phyloP scores from a whole-genome alignment of 2,888 invertebrate genomes.

The Rhorus exstirpatorius region DNA sequence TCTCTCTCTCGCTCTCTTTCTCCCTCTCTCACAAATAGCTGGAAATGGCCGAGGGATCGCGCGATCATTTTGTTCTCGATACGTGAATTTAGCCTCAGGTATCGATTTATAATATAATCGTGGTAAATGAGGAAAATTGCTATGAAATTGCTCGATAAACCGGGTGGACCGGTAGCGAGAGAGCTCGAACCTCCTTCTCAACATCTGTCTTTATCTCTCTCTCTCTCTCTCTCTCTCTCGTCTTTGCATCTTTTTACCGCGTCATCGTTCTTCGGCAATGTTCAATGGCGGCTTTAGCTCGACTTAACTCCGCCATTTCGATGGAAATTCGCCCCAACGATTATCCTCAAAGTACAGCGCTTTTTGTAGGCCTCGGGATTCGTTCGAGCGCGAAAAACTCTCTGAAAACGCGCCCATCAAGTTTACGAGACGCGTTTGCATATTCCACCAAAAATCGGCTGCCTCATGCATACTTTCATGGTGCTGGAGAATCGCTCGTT shows the following conservation, averaged over 20 bases:
- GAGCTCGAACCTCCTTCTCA: slow-evolving; percentile 38
- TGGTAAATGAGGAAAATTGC: slow-evolving; percentile 84
- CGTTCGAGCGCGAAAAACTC: slow-evolving; percentile 44
- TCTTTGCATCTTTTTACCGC: slow-evolving; percentile 48
- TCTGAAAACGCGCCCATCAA: slow-evolving; percentile 43
- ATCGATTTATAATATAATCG: slow-evolving; percentile 82
- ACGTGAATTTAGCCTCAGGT: slow-evolving; percentile 75
- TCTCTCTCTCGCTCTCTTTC: no score
- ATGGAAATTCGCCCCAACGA: slow-evolving; percentile 77
- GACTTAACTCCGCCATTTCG: slow-evolving; percentile 83
- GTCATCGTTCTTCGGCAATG: slow-evolving; percentile 40
- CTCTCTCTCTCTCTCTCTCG: slow-evolving; percentile 32
- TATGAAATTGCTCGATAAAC: slow-evolving; percentile 84
- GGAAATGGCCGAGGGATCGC: slow-evolving; percentile 45
- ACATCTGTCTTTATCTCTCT: slow-evolving; percentile 42
- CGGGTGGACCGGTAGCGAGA: slow-evolving; percentile 76
- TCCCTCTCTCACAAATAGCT: no score
- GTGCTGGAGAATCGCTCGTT: background rate
- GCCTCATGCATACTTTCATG: background rate
- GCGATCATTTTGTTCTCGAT: slow-evolving; percentile 44
- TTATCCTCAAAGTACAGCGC: slow-evolving; percentile 44
- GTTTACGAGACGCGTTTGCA: slow-evolving; percentile 28
- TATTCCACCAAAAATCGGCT: background rate
- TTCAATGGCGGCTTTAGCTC: slow-evolving; percentile 79
- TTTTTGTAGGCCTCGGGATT: slow-evolving; percentile 9